Conservation (phyloP, 2,888 invertebrate genomes). For the Drosophila falleni region DNA sequence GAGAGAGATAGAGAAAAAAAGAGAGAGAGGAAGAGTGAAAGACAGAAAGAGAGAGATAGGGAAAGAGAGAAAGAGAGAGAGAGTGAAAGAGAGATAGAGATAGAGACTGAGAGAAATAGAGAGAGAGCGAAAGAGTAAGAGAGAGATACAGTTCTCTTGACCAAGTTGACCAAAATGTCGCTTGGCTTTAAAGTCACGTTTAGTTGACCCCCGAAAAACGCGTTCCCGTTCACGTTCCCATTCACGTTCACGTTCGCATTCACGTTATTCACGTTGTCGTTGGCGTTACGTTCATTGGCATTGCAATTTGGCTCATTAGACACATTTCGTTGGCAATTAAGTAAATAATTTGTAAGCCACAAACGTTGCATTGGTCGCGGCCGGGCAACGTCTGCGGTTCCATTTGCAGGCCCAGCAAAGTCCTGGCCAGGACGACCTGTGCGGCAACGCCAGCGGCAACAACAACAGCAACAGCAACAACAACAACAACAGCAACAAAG, state of each 20-base stretch:
- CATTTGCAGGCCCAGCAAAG: constrained; percentile 8
- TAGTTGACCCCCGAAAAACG: constrained; percentile 9
- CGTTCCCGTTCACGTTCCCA: constrained; percentile 27
- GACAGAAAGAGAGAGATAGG: too few species aligned
- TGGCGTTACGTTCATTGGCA: constrained; percentile 67
- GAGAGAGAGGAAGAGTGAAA: too few species aligned
- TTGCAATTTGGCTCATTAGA: constrained; percentile 81
- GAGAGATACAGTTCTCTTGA: not conserved
- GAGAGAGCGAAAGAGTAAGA: not conserved
- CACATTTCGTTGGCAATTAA: constrained; percentile 82
- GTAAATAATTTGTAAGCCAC: constrained; percentile 82
- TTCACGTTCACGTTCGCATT: constrained; percentile 9
- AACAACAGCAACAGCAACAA: not conserved
- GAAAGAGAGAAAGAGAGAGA: too few species aligned
- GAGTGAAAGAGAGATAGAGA: too few species aligned
- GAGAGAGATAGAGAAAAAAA: too few species aligned
- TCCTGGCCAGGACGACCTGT: constrained; percentile 9
- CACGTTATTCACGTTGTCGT: constrained; percentile 17
- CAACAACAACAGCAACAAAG: not conserved
- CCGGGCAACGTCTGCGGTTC: constrained; percentile 57
- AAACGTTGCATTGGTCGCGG: constrained; percentile 69
- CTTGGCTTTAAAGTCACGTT: constrained; percentile 53
- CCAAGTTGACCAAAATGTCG: constrained; percentile 10
- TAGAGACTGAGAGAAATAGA: not conserved
- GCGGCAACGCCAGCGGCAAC: not conserved